Base-by-base conservation (phyloP, 2,797 vertebrate genomes). In the Myioborus melanocephalus region DNA sequence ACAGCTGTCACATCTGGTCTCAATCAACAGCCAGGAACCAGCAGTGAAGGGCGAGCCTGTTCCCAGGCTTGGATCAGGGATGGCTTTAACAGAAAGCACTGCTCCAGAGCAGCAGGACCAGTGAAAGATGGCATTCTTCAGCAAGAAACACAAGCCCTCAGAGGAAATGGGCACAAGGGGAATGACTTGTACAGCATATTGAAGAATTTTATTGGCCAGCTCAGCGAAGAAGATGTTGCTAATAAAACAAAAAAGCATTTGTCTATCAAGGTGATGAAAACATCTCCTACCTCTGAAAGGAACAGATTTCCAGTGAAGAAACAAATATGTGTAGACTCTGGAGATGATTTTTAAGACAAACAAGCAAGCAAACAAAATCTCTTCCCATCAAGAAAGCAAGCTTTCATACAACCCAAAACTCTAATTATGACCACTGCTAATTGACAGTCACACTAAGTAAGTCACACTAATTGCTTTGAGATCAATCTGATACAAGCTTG, bases 1-100 rank as follows among this genome's bases (percentile, higher is more conserved):
- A 64, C 89, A 94, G 75, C 68, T 68, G 49, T 28, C 63, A 50
- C 93, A 89, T 82, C 87, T 94, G 87, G 59, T 87, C 84, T 85
- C 93, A 79, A 85, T 93, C 82, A 95, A 49, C 57, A 89, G 52
- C 63, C 82, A 73, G 75, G 6, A 83, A 59, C 1, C 6, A 91
- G 59, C 0, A 10, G 65, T 2, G 5, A 53, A 72, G 80, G 80
- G 68, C 6, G 0, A 78, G 50, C 14, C 35, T 19, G 12, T 18
- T 89, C 81, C 50, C 64, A 76, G 63, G 60, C 81, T 35, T 44
- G 50, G 21, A 28, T 35, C 73, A 23, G 19, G 50, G 12, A 46
- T 52, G 35, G 28, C 12, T 94, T 89, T 61, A 61, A 69, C 73
- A 84, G 18, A 47, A 68, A 61, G 32, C 52, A 49, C 11, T 11